Conservation (phyloP, 2,797 vertebrate genomes). For the Gorsachius magnificus region DNA sequence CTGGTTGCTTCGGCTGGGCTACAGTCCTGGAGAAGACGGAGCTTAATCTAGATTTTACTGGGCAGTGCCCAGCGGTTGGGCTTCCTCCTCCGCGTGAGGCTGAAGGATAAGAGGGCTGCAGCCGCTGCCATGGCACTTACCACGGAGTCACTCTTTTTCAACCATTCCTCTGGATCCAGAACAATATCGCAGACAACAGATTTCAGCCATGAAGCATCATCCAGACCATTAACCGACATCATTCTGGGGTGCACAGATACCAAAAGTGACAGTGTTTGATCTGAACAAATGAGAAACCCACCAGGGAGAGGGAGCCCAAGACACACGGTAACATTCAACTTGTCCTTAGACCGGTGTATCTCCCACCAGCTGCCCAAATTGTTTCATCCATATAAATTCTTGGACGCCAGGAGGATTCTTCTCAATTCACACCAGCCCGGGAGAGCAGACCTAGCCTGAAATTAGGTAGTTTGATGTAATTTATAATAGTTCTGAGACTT, state of each 20-base stretch:
- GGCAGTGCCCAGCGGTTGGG: background rate
- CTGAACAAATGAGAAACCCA: background rate
- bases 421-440: background rate
- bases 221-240: background rate
- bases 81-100: background rate
- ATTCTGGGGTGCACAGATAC: background rate
- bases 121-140: accelerated
- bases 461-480: background rate
- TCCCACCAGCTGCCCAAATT: background rate
- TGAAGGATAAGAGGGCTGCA: background rate
- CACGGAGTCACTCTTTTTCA: accelerated
- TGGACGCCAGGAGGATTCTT: background rate
- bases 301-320: background rate
- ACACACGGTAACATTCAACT: background rate
- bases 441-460: background rate
- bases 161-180: background rate
- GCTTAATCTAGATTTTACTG: background rate
- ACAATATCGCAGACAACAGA: background rate
- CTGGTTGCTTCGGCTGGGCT: background rate
- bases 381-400: background rate
- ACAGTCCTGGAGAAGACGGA: background rate
- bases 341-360: accelerated
- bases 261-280: background rate
- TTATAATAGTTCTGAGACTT: background rate
- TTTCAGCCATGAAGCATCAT: background rate